phyloP scores from a whole-genome alignment of 2,888 invertebrate genomes.

The Protophormia terraenovae region DNA sequence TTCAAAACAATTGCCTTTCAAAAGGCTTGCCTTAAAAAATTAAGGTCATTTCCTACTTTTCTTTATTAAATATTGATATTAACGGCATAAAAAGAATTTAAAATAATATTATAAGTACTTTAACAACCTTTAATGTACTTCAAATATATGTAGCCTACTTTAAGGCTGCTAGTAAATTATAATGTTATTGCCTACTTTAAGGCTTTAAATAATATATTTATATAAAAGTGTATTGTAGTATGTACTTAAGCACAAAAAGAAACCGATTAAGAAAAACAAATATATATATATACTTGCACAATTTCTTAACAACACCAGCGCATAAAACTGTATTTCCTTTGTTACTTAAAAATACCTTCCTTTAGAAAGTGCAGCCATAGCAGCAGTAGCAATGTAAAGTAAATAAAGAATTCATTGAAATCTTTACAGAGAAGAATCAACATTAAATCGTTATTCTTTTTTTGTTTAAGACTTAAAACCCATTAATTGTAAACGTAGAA shows the following conservation, averaged over 20 bases:
- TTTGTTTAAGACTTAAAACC: background rate
- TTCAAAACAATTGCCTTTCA: background rate
- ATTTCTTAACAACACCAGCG: background rate
- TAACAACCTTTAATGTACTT: constrained; percentile 7
- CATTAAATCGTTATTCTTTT: constrained; percentile 1
- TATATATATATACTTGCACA: background rate
- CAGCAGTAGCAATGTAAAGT: background rate
- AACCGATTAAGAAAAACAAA: background rate
- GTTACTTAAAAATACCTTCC: constrained; percentile 22
- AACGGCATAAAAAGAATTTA: background rate
- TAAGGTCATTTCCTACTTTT: background rate
- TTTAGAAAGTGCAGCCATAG: constrained; percentile 8
- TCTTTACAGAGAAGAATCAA: constrained; percentile 6
- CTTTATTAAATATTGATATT: background rate
- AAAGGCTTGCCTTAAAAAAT: background rate
- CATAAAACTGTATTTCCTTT: constrained; percentile 7
- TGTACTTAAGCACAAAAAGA: background rate
- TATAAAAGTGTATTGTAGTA: too few relatives aligned
- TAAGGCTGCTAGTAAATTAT: background rate
- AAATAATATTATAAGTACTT: background rate
- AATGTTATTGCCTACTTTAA: constrained; percentile 34
- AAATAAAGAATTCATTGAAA: background rate
- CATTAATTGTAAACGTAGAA: constrained; percentile 31
- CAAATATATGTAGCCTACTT: constrained; percentile 14
- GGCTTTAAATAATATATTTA: constrained; percentile 25